Base-by-base conservation (phyloP, 2,888 invertebrate genomes). In the Pseudococcus longispinus region DNA sequence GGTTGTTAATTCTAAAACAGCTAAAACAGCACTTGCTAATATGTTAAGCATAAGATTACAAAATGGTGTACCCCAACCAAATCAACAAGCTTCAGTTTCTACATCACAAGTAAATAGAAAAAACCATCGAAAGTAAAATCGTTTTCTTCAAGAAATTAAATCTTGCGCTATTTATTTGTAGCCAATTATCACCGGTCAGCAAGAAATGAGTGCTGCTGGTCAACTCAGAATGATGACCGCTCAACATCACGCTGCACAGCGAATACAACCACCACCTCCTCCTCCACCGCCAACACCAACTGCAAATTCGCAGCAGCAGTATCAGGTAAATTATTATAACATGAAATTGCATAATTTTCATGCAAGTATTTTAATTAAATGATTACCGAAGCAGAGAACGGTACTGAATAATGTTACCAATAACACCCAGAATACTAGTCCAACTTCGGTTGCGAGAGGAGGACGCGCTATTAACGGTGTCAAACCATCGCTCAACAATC, bases 11-110 rank as follows among this genome's bases (percentile, higher is more conserved):
- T 94, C 95, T 0, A 97, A 97, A 91, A 97, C 97, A 3, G n/a
- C n/a, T n/a, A 98, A 98, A 92, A 98, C 98, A 0, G 98, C 98
- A 0, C 92, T 98, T 87, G 98, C 98, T 20, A 97, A 98, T 91
- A 96, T 98, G 96, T 92, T 98, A 88, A 97, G 95, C 90, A 97
- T 94, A 90, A 93, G 97, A 83, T 91, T 95, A 87, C 94, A 95
- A 90, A 89, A 89, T 84, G 89, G 89, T 32, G 88, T 88, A 77
- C 86, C 89, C 87, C 92, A 93, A 9, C 90, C 91, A 29, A 87
- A 88, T 60, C 88, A 87, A 87, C 86, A 86, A 80, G 4, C 84
- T 77, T 20, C 84, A 1, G 84, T 74, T 29, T 46, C 87, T 2
- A 82, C 70, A 6, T 65, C 87, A 15, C 87, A 87, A 37, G 87